Evolutionary conservation across 2,797 vertebrate genomes (phyloP), one percentile per base, ranked within the genome.

Genomic region (Mus caroli): DNA sequence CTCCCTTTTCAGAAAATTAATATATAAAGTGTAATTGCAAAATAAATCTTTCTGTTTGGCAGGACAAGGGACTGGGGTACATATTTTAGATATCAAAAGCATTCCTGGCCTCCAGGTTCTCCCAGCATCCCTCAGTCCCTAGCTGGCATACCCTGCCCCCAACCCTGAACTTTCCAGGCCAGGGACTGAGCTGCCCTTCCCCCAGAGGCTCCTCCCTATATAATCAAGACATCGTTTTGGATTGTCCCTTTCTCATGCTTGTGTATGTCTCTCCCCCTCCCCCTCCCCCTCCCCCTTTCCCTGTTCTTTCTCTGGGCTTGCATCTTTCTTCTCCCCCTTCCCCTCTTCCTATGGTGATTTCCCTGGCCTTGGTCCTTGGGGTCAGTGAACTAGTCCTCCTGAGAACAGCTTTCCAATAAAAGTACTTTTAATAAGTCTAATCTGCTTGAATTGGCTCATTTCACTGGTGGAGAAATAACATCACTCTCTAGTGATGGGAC

Each of bases 231-330:
- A n/a, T 69, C 26, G 28, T 64, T 64, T 64, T 64, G 34, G 67
- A 19, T 19, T 69, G 67, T 67, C 31, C 14, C 64, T 67, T 34
- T 67, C 31, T 34, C 13, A 0, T 67, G 13, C 64, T 67, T 64
- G 62, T 11, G 3, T 31, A 4, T 67, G 64, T 67, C 34, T 31
- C 14, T 28, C 15, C 58, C 9, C 22, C 60, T 34, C 9, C 62
- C 11, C 0, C 1, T 0, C 14, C 1, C 28, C 6, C 1, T 12
- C 13, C 4, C 13, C 6, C 31, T 1, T 15, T 3, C 31, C 17
- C 31, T 15, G 15, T 15, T 69, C 15, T 69, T 19, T 69, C 31
- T n/a, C 14, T n/a, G 15, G 34, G 34, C 67, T 69, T 11, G 2
- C 6, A 69, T 34, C 67, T 67, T 67, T 67, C 31, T 19, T 69